These are phyloP conservation scores for Lasioglossum vierecki DNA, from an alignment of 2,888 invertebrate genomes.

Conservation along the genomic window DNA sequence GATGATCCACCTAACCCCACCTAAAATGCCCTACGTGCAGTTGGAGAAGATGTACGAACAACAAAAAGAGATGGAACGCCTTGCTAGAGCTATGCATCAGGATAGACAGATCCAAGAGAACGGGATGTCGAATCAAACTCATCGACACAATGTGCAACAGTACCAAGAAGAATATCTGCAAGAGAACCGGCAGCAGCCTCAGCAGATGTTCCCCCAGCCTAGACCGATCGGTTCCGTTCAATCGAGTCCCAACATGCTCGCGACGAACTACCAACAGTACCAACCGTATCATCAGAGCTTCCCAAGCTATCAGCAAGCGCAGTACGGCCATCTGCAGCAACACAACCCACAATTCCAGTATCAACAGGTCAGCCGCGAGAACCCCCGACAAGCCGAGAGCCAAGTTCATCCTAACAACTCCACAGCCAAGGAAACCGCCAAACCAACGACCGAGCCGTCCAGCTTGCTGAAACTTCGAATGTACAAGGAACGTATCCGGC, in stretches of 20 bases:
- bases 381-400: not conserved
- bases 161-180: conserved; percentile 40
- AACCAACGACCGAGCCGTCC: conserved; percentile 57
- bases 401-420: not conserved
- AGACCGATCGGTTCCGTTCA: not conserved
- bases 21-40: conserved; percentile 71
- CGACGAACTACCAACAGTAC: conserved; percentile 32
- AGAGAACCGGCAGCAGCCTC: not conserved
- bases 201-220: not conserved
- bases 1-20: conserved; percentile 79
- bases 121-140: not conserved
- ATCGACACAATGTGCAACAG: conserved; percentile 9
- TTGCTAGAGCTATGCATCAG: not conserved
- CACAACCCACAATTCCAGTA: conserved; percentile 13
- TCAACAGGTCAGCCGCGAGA: conserved; percentile 27
- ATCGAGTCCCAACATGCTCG: not conserved
- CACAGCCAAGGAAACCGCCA: not conserved
- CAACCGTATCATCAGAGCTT: conserved; percentile 18
- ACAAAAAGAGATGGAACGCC: not conserved
- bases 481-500: conserved; percentile 69
- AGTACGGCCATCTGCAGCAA: conserved; percentile 35
- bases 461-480: conserved; percentile 76
- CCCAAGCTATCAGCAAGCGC: conserved; percentile 1
- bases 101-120: not conserved
- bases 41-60: conserved; percentile 44